Base-by-base conservation (phyloP, 2,797 vertebrate species). In the Helicolenus hilgendorfi region DNA sequence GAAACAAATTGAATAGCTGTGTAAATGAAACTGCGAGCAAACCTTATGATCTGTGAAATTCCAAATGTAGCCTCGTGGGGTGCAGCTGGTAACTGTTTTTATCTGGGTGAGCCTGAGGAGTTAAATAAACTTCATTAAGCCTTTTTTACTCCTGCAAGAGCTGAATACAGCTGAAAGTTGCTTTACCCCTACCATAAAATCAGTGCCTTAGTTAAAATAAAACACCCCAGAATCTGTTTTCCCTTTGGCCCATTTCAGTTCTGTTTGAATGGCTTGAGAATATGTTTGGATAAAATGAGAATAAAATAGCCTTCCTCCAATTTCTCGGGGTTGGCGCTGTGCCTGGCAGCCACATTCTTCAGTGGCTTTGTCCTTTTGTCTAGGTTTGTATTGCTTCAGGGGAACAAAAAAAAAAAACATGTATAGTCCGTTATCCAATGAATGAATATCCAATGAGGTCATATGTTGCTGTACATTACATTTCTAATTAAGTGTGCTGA, bases 1-100 rank as follows among this genome's bases (percentile, higher is more conserved):
- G 87, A 94, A 92, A 90, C 79, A 92, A 94, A 94, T 79, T 77
- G 78, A 94, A 94, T 80, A 36, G 92, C 86, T 91, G 83, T 86
- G 82, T 71, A 84, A 94, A 92, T 91, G 87, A 94, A 95, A 93
- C 84, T 77, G 88, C 67, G 26, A 91, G 90, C 67, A 62, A 95
- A 91, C 71, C 84, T 95, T 92, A 93, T 93, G 95, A 92, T 95
- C 88, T 96, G 93, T 95, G 92, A 95, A 94, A 94, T 94, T 94
- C 87, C 84, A 94, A 92, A 93, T 89, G 92, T 86, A 77, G 89
- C 93, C 91, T 88, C 22, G 77, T 92, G 91, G 84, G 83, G 89
- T 96, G 94, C 96, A 98, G 97, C 97, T 97, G 97, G 91, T 96
- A 97, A 97, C 97, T 94, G 97, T 97, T 98, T 98, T 97, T 98